These are phyloP conservation scores for Drosophila bipectinata DNA, from an alignment of 1,140 invertebrate genomes.

Conservation along the genomic window DNA sequence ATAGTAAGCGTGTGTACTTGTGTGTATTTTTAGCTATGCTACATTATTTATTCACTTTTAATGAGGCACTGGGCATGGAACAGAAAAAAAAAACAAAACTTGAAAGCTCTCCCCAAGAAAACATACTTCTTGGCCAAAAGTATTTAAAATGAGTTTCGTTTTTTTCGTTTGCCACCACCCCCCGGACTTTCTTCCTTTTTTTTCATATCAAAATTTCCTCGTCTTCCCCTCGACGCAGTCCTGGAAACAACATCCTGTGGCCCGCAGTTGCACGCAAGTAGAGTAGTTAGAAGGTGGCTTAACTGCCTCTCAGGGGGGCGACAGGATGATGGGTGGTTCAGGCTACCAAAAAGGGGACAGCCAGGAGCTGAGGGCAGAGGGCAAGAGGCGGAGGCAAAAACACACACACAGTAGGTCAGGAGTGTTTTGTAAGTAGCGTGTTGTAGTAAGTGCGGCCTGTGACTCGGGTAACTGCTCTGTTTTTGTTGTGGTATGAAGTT, in stretches of 20 bases:
- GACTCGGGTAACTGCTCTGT: conserved; percentile 33
- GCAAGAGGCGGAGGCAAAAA: background rate
- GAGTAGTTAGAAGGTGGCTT: conserved; percentile 50
- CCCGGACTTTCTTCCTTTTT: conserved; percentile 7
- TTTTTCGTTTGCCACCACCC: conserved; percentile 16
- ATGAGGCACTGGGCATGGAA: conserved; percentile 39
- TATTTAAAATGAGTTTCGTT: conserved; percentile 77
- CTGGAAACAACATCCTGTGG: conserved; percentile 19
- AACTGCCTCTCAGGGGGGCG: conserved; percentile 32
- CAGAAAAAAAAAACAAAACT: conserved; percentile 40
- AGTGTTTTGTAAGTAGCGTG: conserved; percentile 77
- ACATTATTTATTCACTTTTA: conserved; percentile 69
- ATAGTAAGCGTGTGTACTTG: conserved; percentile 3
- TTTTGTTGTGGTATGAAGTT: conserved; percentile 74
- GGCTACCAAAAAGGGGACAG: conserved; percentile 1
- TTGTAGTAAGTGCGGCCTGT: conserved; percentile 37
- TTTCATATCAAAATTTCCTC: conserved; percentile 66
- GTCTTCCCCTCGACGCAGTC: conserved; percentile 4
- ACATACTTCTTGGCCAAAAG: conserved; percentile 29
- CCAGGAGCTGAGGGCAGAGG: background rate
- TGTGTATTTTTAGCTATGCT: conserved; percentile 29
- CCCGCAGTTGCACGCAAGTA: conserved; percentile 40
- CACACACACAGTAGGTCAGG: conserved; percentile 69
- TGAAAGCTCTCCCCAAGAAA: conserved; percentile 39
- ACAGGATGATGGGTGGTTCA: conserved; percentile 7